phyloP scores from a whole-genome alignment of 2,888 invertebrate species.

The Globia sparganii region DNA sequence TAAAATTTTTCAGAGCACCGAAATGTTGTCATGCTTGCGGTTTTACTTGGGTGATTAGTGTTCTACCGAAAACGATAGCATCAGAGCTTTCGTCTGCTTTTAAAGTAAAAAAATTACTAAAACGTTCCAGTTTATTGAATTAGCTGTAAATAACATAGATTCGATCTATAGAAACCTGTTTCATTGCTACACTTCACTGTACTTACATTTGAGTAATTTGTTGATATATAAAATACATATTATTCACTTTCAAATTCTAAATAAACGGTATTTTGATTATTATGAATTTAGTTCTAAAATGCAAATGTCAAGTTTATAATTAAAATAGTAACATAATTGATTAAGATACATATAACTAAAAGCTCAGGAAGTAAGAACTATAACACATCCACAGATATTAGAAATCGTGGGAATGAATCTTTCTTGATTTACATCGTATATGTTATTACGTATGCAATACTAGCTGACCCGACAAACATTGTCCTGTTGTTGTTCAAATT shows the following conservation, averaged over 20 bases:
- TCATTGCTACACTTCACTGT: too few species aligned
- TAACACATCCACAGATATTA: conserved; percentile 57
- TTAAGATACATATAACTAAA: conserved; percentile 49
- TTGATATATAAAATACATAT: not conserved
- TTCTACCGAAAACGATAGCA: not conserved
- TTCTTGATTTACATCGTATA: conserved; percentile 47
- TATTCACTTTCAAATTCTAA: not conserved
- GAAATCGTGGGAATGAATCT: conserved; percentile 64
- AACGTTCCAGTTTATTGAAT: not conserved
- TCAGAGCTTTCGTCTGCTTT: not conserved
- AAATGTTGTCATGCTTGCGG: not conserved
- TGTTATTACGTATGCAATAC: conserved; percentile 7
- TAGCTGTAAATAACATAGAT: not conserved
- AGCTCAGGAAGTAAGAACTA: conserved; percentile 60
- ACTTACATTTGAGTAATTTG: not conserved
- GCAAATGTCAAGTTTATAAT: conserved; percentile 42
- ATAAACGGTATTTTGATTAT: not conserved
- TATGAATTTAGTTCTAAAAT: not conserved
- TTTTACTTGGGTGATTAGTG: not conserved
- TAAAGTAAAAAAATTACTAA: not conserved
- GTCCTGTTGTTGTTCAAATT: not conserved
- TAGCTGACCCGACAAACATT: not conserved
- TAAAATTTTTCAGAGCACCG: not conserved
- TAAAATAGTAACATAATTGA: conserved; percentile 20
- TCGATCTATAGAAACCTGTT: not conserved